Evolutionary conservation across 2,113 vertebrate species (phyloP).

Genomic region (Pseudorhombus dupliciocellatus): DNA sequence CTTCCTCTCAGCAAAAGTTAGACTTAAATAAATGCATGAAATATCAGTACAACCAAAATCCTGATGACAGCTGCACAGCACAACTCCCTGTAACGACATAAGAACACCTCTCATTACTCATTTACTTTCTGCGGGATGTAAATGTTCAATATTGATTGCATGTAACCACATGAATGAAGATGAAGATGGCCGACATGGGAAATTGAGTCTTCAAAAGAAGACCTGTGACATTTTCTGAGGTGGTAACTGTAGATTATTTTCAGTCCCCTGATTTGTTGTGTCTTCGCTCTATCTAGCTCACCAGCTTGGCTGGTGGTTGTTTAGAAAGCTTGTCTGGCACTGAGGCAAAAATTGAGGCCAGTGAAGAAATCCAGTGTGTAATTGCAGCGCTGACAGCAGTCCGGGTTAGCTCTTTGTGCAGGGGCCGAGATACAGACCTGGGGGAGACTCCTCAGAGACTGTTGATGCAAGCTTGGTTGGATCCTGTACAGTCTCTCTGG

Average conservation of each 20-base stretch:
- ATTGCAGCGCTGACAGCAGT: slow-evolving; percentile 48
- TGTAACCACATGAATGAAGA: neutral
- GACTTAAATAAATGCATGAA: no score
- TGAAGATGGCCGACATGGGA: neutral
- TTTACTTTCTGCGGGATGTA: neutral
- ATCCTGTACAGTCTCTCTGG: neutral
- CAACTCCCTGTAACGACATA: no score
- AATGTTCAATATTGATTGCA: neutral
- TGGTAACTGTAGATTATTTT: slow-evolving; percentile 1
- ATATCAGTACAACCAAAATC: no score
- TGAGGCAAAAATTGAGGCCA: slow-evolving; percentile 31
- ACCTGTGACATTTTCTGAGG: neutral
- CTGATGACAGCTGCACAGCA: no score
- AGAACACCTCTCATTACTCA: neutral
- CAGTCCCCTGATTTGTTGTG: neutral
- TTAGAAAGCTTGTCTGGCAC: slow-evolving; percentile 35
- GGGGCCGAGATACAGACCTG: slow-evolving; percentile 43
- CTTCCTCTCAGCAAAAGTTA: no score
- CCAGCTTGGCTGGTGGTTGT: slow-evolving; percentile 20
- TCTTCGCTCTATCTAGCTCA: slow-evolving; percentile 14
- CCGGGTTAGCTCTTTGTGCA: slow-evolving; percentile 31
- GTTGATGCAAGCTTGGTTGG: slow-evolving; percentile 20
- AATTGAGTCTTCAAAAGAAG: neutral
- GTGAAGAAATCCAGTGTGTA: slow-evolving; percentile 59
- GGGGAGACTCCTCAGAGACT: slow-evolving; percentile 23